Conservation (phyloP, 2,797 vertebrate genomes). For the Malurus leucopterus region DNA sequence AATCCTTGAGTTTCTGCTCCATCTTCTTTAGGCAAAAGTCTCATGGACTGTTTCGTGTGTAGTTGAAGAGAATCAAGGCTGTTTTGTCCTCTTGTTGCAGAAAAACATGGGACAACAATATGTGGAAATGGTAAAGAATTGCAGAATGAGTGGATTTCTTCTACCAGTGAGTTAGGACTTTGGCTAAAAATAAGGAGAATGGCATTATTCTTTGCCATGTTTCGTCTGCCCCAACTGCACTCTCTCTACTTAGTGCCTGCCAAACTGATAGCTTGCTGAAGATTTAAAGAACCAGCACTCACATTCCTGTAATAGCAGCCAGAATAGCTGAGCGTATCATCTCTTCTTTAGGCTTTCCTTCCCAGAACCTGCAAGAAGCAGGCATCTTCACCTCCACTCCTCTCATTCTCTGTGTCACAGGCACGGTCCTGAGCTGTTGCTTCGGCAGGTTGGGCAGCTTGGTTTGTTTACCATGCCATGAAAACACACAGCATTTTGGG, state of each 20-base stretch:
- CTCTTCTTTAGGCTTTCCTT: neutral
- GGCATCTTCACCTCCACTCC: neutral
- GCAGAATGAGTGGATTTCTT: conserved; percentile 11
- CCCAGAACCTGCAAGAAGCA: neutral
- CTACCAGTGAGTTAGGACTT: neutral
- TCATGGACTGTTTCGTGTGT: neutral
- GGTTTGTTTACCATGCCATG: neutral
- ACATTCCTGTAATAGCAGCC: neutral
- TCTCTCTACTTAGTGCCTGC: neutral
- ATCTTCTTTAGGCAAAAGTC: neutral
- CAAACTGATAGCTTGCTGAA: conserved; percentile 1
- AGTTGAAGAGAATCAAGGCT: neutral
- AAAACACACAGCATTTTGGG: neutral
- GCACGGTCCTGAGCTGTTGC: neutral
- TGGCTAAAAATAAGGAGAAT: conserved; percentile 43
- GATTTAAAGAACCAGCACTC: conserved; percentile 39
- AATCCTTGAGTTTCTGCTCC: neutral
- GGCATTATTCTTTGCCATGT: conserved; percentile 8
- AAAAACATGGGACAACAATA: neutral
- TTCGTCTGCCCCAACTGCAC: conserved; percentile 32
- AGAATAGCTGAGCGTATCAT: neutral
- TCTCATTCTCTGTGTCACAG: neutral
- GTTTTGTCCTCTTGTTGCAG: neutral
- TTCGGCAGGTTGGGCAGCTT: neutral
- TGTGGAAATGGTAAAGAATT: neutral